These are phyloP conservation scores for Mythimna ferrago DNA, from an alignment of 2,888 invertebrate species.

Conservation along the genomic window DNA sequence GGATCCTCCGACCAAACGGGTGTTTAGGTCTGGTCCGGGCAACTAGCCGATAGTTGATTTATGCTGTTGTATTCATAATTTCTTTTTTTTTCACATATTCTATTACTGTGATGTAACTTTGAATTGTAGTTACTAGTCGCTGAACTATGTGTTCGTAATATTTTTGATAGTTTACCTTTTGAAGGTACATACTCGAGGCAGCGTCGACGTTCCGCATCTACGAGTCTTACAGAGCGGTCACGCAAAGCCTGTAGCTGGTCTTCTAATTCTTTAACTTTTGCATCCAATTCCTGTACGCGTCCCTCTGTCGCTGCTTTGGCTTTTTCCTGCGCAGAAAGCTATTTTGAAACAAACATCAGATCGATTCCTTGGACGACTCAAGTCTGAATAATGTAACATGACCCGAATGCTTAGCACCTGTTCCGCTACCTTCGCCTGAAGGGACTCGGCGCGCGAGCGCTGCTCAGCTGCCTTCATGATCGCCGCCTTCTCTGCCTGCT, in stretches of 20 bases:
- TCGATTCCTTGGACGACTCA: slow-evolving; percentile 3
- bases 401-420: slow-evolving; percentile 77
- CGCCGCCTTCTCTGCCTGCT: slow-evolving; percentile 71
- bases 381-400: slow-evolving; percentile 43
- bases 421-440: slow-evolving; percentile 82
- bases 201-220: slow-evolving; percentile 78
- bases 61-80: too few relatives aligned
- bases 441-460: slow-evolving; percentile 71
- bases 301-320: slow-evolving; percentile 67
- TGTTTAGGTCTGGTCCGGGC: too few relatives aligned
- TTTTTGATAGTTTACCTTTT: slow-evolving; percentile 73
- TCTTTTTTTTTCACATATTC: background rate
- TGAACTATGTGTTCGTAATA: background rate
- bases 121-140: too few relatives aligned
- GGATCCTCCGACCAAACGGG: too few relatives aligned
- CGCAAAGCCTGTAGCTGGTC: slow-evolving; percentile 72
- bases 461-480: slow-evolving; percentile 70
- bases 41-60: too few relatives aligned
- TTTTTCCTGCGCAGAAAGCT: slow-evolving; percentile 74
- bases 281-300: slow-evolving; percentile 72
- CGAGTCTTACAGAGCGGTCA: slow-evolving; percentile 78
- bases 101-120: background rate
- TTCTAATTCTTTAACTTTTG: slow-evolving; percentile 77
- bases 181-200: slow-evolving; percentile 82
- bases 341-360: slow-evolving; percentile 32